Conservation (phyloP, 2,113 vertebrate genomes). For the Stegostoma tigrinum region DNA sequence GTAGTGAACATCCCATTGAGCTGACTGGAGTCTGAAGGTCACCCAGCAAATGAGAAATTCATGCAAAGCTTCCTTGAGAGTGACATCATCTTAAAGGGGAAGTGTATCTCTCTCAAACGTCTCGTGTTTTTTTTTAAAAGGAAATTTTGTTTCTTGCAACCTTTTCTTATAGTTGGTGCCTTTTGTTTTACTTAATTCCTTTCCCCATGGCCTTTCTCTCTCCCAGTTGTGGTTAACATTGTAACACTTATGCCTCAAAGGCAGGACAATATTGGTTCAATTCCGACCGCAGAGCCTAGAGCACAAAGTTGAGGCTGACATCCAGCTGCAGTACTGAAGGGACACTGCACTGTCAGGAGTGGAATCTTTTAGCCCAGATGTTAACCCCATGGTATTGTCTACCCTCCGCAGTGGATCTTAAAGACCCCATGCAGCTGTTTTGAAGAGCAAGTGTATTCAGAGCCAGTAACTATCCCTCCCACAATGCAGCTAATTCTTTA, state of each 20-base stretch:
- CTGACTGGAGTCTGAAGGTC: slow-evolving; percentile 28
- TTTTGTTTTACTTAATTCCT: not conserved
- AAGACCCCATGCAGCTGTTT: not conserved
- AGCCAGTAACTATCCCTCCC: not conserved
- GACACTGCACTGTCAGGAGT: not conserved
- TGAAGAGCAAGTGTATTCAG: not conserved
- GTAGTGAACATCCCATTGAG: slow-evolving; percentile 19
- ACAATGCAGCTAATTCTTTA: not conserved
- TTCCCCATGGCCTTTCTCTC: not conserved
- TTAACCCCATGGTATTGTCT: not conserved
- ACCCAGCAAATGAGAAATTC: slow-evolving; percentile 25
- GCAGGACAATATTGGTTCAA: not conserved
- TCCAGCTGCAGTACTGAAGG: no score
- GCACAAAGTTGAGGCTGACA: not conserved
- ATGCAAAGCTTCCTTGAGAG: slow-evolving; percentile 20
- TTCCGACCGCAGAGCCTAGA: not conserved
- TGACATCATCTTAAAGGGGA: slow-evolving; percentile 36
- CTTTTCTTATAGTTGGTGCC: not conserved
- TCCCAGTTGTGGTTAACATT: not conserved
- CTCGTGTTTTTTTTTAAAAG: not conserved
- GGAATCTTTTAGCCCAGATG: not conserved
- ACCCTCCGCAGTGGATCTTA: not conserved
- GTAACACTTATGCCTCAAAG: not conserved
- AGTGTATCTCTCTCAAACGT: not conserved
- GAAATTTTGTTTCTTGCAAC: not conserved